These are phyloP conservation scores for Pseudomugil gertrudae DNA, from an alignment of 2,797 vertebrate species.

Conservation along the genomic window DNA sequence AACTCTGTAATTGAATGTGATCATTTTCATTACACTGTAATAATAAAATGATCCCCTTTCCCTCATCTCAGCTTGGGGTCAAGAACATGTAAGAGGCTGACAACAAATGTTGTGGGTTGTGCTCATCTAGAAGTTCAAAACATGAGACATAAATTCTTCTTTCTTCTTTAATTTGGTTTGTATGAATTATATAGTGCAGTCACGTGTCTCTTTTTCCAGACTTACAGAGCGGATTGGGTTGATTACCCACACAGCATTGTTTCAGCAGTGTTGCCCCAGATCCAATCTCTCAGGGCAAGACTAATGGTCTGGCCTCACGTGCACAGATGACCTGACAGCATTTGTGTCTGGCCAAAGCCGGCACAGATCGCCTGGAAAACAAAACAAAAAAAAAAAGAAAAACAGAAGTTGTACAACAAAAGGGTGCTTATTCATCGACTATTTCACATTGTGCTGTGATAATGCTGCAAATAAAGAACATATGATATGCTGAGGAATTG, in stretches of 20 bases:
- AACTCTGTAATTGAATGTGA: conserved; percentile 8
- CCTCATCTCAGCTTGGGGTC: conserved; percentile 1
- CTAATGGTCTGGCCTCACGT: conserved; percentile 53
- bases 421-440: conserved; percentile 30
- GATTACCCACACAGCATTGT: conserved; percentile 58
- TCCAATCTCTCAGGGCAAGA: conserved; percentile 51
- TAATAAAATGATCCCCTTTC: conserved; percentile 14
- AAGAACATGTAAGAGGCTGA: conserved; percentile 10
- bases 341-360: conserved; percentile 43
- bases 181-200: conserved; percentile 26
- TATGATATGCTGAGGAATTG: conserved; percentile 18
- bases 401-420: conserved; percentile 57
- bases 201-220: conserved; percentile 47
- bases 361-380: conserved; percentile 33
- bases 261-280: conserved; percentile 49
- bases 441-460: conserved; percentile 9
- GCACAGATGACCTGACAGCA: conserved; percentile 42
- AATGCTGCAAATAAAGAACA: conserved; percentile 21
- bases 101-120: conserved; percentile 18
- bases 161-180: conserved; percentile 20
- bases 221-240: conserved; percentile 49
- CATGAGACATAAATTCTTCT: background rate
- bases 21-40: conserved; percentile 8
- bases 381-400: too few species aligned
- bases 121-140: conserved; percentile 37